These are phyloP conservation scores for Ophion obscuratus DNA, from an alignment of 2,888 invertebrate species.

Conservation along the genomic window DNA sequence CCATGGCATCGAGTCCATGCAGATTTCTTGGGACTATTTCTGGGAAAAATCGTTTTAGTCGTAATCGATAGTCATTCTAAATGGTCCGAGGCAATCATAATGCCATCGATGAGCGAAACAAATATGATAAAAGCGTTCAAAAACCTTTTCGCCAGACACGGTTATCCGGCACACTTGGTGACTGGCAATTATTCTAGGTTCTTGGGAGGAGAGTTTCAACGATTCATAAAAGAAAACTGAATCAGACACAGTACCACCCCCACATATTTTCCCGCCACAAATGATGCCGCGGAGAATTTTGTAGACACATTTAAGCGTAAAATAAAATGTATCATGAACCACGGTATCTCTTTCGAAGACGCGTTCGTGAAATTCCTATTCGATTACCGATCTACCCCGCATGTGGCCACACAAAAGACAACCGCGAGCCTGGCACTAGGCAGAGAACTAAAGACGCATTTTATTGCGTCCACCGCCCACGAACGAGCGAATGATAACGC, in stretches of 20 bases:
- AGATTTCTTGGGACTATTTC: not conserved
- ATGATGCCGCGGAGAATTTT: conserved; percentile 51
- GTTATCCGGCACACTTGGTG: conserved; percentile 27
- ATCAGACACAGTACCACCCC: conserved; percentile 37
- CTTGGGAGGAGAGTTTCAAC: conserved; percentile 16
- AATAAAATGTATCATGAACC: conserved; percentile 45
- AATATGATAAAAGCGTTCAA: conserved; percentile 67
- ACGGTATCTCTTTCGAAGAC: conserved; percentile 10
- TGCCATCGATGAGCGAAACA: conserved; percentile 62
- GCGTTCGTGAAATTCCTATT: conserved; percentile 50
- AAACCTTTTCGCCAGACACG: conserved; percentile 65
- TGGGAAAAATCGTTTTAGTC: conserved; percentile 67
- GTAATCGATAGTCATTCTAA: conserved; percentile 73
- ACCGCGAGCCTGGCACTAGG: conserved; percentile 41
- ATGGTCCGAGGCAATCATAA: conserved; percentile 70
- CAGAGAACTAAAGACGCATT: conserved; percentile 45
- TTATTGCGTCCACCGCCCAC: conserved; percentile 35
- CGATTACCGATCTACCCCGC: conserved; percentile 51
- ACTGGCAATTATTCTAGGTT: conserved; percentile 37
- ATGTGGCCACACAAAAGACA: conserved; percentile 41
- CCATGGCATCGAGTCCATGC: too few relatives aligned
- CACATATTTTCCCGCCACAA: conserved; percentile 36
- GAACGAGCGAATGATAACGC: conserved; percentile 11
- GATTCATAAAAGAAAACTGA: conserved; percentile 1
- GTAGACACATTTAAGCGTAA: conserved; percentile 56